A percentile compares a stretch with the other conserved stretches of the same genome.
phyloP scores from a whole-genome alignment of 2,113 vertebrate species.

The Oenanthe oenanthe region DNA sequence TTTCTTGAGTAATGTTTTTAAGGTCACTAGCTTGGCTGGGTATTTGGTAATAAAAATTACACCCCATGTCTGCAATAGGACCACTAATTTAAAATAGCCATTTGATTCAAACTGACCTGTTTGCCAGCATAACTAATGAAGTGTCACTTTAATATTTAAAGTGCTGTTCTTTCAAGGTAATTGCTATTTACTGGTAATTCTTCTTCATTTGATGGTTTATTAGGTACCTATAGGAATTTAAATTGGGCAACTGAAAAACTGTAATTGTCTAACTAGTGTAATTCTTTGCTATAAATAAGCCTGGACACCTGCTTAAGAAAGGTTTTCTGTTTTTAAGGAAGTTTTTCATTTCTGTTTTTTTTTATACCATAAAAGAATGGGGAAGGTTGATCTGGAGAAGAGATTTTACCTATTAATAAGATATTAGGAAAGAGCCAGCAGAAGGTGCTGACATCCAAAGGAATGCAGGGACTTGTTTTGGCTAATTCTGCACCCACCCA shows the following conservation, averaged over 20 bases:
- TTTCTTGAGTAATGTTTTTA: slow-evolving; percentile 56
- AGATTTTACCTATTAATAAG: slow-evolving; percentile 22
- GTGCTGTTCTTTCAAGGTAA: slow-evolving; percentile 54
- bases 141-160: slow-evolving; percentile 59
- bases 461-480: slow-evolving; percentile 58
- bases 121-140: slow-evolving; percentile 56
- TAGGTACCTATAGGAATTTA: slow-evolving; percentile 57
- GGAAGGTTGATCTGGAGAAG: neutral
- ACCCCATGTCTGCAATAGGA: slow-evolving; percentile 43
- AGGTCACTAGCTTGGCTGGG: slow-evolving; percentile 56
- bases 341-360: neutral
- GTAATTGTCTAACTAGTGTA: slow-evolving; percentile 59
- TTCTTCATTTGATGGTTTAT: slow-evolving; percentile 63
- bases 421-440: slow-evolving; percentile 1
- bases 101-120: slow-evolving; percentile 55
- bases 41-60: slow-evolving; percentile 62
- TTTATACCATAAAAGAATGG: neutral
- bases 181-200: slow-evolving; percentile 63
- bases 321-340: slow-evolving; percentile 2
- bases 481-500: slow-evolving; percentile 53
- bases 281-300: slow-evolving; percentile 56
- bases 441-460: slow-evolving; percentile 6
- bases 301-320: slow-evolving; percentile 28
- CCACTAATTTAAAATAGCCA: slow-evolving; percentile 65
- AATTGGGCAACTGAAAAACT: slow-evolving; percentile 65